Evolutionary conservation across 1,140 invertebrate genomes (phyloP).

Genomic region (Berghia stephanieae): DNA sequence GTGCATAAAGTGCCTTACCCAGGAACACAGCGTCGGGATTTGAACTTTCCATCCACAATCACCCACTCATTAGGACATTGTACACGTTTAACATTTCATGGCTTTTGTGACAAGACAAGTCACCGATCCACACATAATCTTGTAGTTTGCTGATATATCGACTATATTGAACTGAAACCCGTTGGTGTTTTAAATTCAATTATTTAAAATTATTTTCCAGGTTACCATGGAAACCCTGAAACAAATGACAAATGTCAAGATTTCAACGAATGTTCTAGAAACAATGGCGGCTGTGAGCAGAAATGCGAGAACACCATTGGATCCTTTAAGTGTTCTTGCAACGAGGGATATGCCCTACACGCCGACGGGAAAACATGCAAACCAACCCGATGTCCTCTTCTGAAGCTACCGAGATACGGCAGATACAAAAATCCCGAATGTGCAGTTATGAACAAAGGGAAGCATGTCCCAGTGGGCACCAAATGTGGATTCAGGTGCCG

Average conservation of each 20-base stretch:
- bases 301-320: slow-evolving; percentile 49
- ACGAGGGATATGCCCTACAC: slow-evolving; percentile 26
- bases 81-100: too few relatives aligned
- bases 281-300: slow-evolving; percentile 64
- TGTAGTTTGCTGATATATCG: background rate
- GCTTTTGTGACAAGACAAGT: too few relatives aligned
- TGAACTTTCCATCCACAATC: too few relatives aligned
- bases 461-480: slow-evolving; percentile 23
- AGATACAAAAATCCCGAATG: slow-evolving; percentile 17
- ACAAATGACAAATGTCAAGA: slow-evolving; percentile 36
- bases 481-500: slow-evolving; percentile 31
- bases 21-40: too few relatives aligned
- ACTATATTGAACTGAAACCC: background rate
- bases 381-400: slow-evolving; percentile 13
- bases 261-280: slow-evolving; percentile 59
- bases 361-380: slow-evolving; percentile 33
- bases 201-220: background rate
- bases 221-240: slow-evolving; percentile 28
- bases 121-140: slow-evolving; percentile 29
- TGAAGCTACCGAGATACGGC: slow-evolving; percentile 4
- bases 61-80: too few relatives aligned
- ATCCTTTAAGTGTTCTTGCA: slow-evolving; percentile 47
- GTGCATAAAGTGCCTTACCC: too few relatives aligned
- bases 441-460: background rate
- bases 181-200: slow-evolving; percentile 5